These are phyloP conservation scores for Archips crataeganus DNA, from an alignment of 2,888 invertebrate genomes.

Conservation along the genomic window DNA sequence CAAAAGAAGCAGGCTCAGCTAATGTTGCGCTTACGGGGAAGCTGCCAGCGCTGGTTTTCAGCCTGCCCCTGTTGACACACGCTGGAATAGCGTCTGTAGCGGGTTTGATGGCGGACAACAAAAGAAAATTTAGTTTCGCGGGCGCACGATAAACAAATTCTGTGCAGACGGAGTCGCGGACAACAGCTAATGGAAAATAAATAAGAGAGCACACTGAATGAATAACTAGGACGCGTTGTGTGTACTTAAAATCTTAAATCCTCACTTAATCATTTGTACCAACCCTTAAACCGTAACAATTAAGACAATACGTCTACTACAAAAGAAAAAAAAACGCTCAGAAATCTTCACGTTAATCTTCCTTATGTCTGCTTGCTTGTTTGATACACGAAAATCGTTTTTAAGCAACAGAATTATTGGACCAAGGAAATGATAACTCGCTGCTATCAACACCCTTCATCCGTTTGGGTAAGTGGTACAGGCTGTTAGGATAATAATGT, in stretches of 20 bases:
- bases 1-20: too few species aligned
- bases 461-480: slow-evolving; percentile 43
- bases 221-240: background rate
- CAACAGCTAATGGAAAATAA: too few species aligned
- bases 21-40: too few species aligned
- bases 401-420: slow-evolving; percentile 57
- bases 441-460: slow-evolving; percentile 33
- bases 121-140: too few species aligned
- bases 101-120: too few species aligned
- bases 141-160: too few species aligned
- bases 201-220: too few species aligned
- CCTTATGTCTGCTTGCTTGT: slow-evolving; percentile 70
- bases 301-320: slow-evolving; percentile 65
- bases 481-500: slow-evolving; percentile 34
- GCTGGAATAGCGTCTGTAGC: too few species aligned
- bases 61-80: too few species aligned
- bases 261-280: slow-evolving; percentile 44
- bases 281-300: slow-evolving; percentile 73
- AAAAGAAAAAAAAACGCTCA: slow-evolving; percentile 51
- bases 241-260: too few species aligned
- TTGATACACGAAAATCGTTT: slow-evolving; percentile 63
- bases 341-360: slow-evolving; percentile 69
- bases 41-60: too few species aligned
- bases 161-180: too few species aligned
- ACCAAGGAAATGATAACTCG: slow-evolving; percentile 50